Evolutionary conservation across 2,888 invertebrate species (phyloP).

Genomic region (Dynastes grantii): DNA sequence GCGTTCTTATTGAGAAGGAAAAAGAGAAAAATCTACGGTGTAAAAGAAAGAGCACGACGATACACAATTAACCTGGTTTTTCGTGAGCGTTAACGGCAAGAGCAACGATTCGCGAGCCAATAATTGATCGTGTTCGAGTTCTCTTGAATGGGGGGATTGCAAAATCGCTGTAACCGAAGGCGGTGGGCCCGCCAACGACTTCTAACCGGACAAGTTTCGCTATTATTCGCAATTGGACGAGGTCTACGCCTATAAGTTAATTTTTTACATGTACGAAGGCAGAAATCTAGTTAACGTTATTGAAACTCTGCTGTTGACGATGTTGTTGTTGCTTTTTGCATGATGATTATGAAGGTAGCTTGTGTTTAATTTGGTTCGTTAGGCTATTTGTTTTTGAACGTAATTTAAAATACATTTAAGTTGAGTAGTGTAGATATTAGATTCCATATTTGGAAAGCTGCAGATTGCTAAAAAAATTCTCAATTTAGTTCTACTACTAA

Average conservation of each 20-base stretch:
- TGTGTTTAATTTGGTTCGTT: background rate
- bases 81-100: slow-evolving; percentile 13
- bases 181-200: slow-evolving; percentile 4
- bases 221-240: background rate
- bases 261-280: background rate
- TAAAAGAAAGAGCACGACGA: background rate
- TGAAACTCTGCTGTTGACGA: background rate
- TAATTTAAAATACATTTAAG: no score
- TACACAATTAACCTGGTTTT: slow-evolving; percentile 32
- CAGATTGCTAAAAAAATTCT: no score
- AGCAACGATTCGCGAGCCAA: slow-evolving; percentile 26
- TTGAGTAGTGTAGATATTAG: no score
- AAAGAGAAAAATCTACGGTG: background rate
- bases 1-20: background rate
- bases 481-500: no score
- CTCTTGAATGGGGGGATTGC: slow-evolving; percentile 27
- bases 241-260: slow-evolving; percentile 15
- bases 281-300: slow-evolving; percentile 6
- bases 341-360: background rate
- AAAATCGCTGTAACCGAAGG: slow-evolving; percentile 17
- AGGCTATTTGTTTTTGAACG: background rate
- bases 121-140: slow-evolving; percentile 25
- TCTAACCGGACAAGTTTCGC: background rate
- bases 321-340: background rate
- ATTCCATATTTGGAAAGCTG: no score